Percentiles rank a stretch among this genome's conserved stretches.
Conservation (phyloP, 1,140 invertebrate genomes). For the Cataglyphis hispanica region DNA sequence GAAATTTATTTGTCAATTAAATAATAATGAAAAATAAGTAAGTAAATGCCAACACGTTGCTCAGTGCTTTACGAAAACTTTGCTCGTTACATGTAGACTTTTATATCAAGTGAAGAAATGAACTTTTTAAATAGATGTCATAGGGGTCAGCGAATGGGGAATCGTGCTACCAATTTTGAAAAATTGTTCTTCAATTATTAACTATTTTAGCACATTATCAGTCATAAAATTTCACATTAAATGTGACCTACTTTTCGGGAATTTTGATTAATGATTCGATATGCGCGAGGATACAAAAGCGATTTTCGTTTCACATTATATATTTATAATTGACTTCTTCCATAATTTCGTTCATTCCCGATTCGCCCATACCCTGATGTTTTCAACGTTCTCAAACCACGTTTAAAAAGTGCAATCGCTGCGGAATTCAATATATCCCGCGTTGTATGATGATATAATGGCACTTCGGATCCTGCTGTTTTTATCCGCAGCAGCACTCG, state of each 20-base stretch:
- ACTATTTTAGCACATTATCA: background rate
- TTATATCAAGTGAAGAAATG: background rate
- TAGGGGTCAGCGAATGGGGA: background rate
- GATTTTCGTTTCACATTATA: background rate
- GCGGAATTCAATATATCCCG: background rate
- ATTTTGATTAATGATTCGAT: slow-evolving; percentile 13
- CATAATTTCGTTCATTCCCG: slow-evolving; percentile 20
- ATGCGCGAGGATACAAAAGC: background rate
- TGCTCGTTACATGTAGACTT: too few relatives aligned
- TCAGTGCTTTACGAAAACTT: background rate
- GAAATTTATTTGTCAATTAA: slow-evolving; percentile 6
- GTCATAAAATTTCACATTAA: background rate
- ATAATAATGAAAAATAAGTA: background rate
- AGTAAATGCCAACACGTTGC: background rate
- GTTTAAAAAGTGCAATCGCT: background rate
- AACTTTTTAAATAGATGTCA: background rate
- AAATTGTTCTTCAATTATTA: background rate
- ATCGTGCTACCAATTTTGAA: background rate
- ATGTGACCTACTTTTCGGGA: background rate
- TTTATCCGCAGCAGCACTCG: background rate
- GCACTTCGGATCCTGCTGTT: background rate
- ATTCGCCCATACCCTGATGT: background rate
- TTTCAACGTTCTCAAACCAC: background rate
- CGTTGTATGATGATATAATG: slow-evolving; percentile 4
- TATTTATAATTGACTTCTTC: slow-evolving; percentile 20